Evolutionary conservation across 2,888 invertebrate species (phyloP), one percentile per base, ranked within the genome.

Genomic region (Meta bourneti): DNA sequence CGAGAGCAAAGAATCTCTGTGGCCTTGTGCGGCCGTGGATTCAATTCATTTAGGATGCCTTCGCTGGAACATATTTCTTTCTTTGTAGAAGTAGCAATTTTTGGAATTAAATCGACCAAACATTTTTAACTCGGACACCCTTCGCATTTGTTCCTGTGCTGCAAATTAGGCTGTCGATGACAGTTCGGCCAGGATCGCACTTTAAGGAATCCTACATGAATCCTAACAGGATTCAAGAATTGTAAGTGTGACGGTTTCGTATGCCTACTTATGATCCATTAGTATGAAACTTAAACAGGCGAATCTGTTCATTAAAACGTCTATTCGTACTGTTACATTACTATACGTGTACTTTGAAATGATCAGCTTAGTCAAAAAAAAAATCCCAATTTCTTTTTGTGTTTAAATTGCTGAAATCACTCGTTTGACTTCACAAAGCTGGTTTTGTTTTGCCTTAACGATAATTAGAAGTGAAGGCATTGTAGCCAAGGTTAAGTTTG

Each of bases 21-120:
- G 84, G 84, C 90, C 90, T 85, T 90, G 84, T 71, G 70, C 80
- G 90, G 90, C 83, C 89, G 70, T 78, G 89, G 77, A 89, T 89
- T 83, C 83, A 83, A 89, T 81, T 82, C 70, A 79, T 80, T 90
- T 90, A 84, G 79, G 80, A 84, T 85, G 74, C 70, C 51, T 75
- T 80, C 72, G 79, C 72, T 80, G 74, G 49, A 61, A 20, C 79
- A 85, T n/a, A 69, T 85, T 80, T 72, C 81, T 85, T 90, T 85
- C 61, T 54, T 71, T 83, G 71, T 52, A 81, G 81, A 69, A 72
- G 49, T 70, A 79, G 69, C 79, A 51, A 7, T 61, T 81, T 49
- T 48, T 84, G 75, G 52, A 85, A 85, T 90, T 85, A 81, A 61
- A 81, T 85, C 74, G 19, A 20, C 49, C 69, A 84, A 71, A 71